Evolutionary conservation across 2,797 vertebrate genomes (phyloP).

Genomic region (Decapterus maruadsi): DNA sequence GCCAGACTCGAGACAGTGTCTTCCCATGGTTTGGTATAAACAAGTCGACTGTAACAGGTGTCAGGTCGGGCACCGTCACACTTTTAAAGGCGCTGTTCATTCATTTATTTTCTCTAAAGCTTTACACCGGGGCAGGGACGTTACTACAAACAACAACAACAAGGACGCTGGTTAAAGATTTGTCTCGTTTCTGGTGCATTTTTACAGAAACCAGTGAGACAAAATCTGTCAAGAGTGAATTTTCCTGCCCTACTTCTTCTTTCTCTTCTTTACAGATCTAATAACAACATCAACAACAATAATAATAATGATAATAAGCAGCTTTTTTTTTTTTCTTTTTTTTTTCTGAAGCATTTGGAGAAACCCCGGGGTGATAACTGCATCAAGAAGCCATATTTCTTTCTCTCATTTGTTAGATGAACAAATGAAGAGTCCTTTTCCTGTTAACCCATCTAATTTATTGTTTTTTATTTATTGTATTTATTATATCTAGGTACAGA

Average conservation of each 20-base stretch:
- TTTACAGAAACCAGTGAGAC: slow-evolving; percentile 30
- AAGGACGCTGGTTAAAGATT: slow-evolving; percentile 18
- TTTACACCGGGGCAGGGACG: slow-evolving; percentile 69
- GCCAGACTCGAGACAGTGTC: slow-evolving; percentile 82
- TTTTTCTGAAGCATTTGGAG: slow-evolving; percentile 69
- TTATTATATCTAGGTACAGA: slow-evolving; percentile 85
- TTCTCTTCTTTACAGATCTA: slow-evolving; percentile 45
- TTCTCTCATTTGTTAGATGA: slow-evolving; percentile 78
- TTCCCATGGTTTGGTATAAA: slow-evolving; percentile 81
- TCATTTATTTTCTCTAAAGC: slow-evolving; percentile 68
- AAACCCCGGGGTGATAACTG: slow-evolving; percentile 79
- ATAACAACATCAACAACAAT: slow-evolving; percentile 47
- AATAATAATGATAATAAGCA: too few species aligned
- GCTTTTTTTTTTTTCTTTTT: slow-evolving; percentile 1
- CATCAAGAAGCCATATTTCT: slow-evolving; percentile 87
- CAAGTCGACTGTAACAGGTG: slow-evolving; percentile 71
- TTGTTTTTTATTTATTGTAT: slow-evolving; percentile 87
- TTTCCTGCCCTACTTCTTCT: slow-evolving; percentile 43
- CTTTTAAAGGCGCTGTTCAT: slow-evolving; percentile 68
- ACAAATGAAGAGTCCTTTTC: slow-evolving; percentile 78
- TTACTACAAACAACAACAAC: slow-evolving; percentile 22
- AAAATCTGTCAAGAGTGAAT: not conserved
- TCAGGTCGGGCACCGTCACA: slow-evolving; percentile 61
- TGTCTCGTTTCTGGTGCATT: slow-evolving; percentile 31
- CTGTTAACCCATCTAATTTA: slow-evolving; percentile 86